Percentiles rank a stretch among this genome's conserved stretches.
Conservation (phyloP, 2,797 vertebrate species). For the Hemitrygon akajei region DNA sequence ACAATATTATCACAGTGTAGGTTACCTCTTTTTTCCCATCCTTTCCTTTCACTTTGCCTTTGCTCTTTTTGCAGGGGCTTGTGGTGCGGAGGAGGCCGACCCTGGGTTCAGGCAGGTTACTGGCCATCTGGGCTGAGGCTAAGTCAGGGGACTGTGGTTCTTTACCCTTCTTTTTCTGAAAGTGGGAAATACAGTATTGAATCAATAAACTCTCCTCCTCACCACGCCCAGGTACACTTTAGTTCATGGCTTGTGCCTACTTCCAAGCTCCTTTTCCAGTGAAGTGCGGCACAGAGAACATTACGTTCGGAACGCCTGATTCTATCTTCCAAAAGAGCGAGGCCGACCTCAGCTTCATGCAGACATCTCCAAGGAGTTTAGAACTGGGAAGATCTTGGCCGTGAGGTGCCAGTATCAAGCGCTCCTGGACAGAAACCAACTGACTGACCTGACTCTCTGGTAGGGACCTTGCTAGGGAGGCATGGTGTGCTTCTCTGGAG, state of each 20-base stretch:
- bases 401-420: too few species aligned
- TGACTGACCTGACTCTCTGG: neutral
- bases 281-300: neutral
- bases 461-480: neutral
- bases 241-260: neutral
- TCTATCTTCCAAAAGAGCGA: neutral
- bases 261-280: neutral
- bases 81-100: constrained; percentile 54
- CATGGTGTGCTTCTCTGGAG: neutral
- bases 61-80: constrained; percentile 69
- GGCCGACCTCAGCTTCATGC: neutral
- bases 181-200: constrained; percentile 38
- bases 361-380: neutral
- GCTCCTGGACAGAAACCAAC: neutral
- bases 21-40: constrained; percentile 77
- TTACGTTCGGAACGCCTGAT: too few species aligned
- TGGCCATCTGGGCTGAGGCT: constrained; percentile 56
- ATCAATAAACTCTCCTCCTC: constrained; percentile 17
- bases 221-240: neutral
- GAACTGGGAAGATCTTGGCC: neutral
- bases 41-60: constrained; percentile 74
- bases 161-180: constrained; percentile 83
- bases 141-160: constrained; percentile 60
- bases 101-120: constrained; percentile 62
- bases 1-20: too few species aligned